Evolutionary conservation across 2,888 invertebrate genomes (phyloP).

Genomic region (Anthophora plumipes): DNA sequence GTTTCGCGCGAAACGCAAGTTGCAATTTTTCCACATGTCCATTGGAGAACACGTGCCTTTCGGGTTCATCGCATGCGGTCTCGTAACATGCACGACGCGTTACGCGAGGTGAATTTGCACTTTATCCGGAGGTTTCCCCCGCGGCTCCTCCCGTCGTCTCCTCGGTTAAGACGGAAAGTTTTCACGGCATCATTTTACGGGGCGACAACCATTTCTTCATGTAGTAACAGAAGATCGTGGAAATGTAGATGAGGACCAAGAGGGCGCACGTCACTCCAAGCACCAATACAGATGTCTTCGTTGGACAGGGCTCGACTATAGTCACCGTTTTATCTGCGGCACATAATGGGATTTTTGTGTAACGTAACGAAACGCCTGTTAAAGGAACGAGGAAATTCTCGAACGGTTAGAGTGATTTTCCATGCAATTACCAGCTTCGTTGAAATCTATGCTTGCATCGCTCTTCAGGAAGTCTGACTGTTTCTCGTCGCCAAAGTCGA

Average conservation of each 20-base stretch:
- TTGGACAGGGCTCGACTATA: constrained; percentile 95
- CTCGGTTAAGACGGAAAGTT: not conserved
- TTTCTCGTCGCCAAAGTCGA: constrained; percentile 96
- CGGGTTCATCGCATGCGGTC: constrained; percentile 39
- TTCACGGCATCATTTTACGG: constrained; percentile 91
- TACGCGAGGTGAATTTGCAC: constrained; percentile 35
- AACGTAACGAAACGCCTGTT: too few species aligned
- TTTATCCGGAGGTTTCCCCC: constrained; percentile 72
- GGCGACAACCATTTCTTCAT: constrained; percentile 96
- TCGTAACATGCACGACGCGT: constrained; percentile 16
- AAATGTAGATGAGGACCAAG: constrained; percentile 94
- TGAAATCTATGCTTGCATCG: constrained; percentile 88
- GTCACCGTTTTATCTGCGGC: constrained; percentile 94
- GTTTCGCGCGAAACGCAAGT: constrained; percentile 7
- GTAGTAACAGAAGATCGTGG: constrained; percentile 96
- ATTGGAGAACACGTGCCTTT: not conserved
- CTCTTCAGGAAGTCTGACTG: constrained; percentile 92
- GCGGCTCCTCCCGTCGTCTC: constrained; percentile 4
- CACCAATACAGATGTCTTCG: constrained; percentile 95
- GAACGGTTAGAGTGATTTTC: not conserved
- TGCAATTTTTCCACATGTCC: constrained; percentile 39
- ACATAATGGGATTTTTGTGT: not conserved
- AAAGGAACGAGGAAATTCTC: not conserved
- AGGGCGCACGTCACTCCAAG: constrained; percentile 96
- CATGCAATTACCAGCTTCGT: constrained; percentile 83